These are phyloP conservation scores for Entomyzon cyanotis DNA, from an alignment of 2,113 vertebrate species.

Conservation along the genomic window DNA sequence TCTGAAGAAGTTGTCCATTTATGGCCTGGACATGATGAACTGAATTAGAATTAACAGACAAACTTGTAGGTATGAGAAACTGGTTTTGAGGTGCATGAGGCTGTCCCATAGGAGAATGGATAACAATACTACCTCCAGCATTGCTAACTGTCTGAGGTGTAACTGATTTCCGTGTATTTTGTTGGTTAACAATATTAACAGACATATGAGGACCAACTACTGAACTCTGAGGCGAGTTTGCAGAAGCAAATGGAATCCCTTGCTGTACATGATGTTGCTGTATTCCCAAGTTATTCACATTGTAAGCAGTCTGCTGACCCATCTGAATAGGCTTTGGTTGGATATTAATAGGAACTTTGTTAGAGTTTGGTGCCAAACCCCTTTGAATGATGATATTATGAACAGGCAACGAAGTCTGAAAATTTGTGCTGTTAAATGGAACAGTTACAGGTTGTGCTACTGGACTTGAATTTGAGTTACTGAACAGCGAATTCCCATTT, in stretches of 20 bases:
- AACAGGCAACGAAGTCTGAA: slow-evolving; percentile 86
- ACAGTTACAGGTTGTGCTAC: slow-evolving; percentile 88
- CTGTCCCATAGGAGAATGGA: slow-evolving; percentile 86
- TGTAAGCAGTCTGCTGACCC: slow-evolving; percentile 89
- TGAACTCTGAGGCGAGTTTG: slow-evolving; percentile 77
- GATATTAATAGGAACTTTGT: slow-evolving; percentile 87
- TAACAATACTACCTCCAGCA: slow-evolving; percentile 79
- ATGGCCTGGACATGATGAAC: slow-evolving; percentile 87
- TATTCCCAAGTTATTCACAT: slow-evolving; percentile 80
- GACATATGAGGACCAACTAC: slow-evolving; percentile 81
- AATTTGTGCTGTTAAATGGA: slow-evolving; percentile 91
- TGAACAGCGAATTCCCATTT: slow-evolving; percentile 84
- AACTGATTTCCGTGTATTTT: slow-evolving; percentile 76
- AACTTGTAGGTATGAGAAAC: slow-evolving; percentile 87
- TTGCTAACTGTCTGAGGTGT: slow-evolving; percentile 76
- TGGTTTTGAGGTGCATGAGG: slow-evolving; percentile 85
- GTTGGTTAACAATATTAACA: slow-evolving; percentile 81
- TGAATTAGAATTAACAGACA: slow-evolving; percentile 84
- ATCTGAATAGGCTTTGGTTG: slow-evolving; percentile 93
- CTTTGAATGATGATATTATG: slow-evolving; percentile 98
- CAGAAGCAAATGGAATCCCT: slow-evolving; percentile 77
- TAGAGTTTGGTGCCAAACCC: slow-evolving; percentile 84
- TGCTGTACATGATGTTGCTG: slow-evolving; percentile 81
- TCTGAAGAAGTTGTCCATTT: slow-evolving; percentile 85
- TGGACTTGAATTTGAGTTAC: slow-evolving; percentile 79